These are phyloP conservation scores for Sinocyclocheilus grahami DNA, from an alignment of 2,113 vertebrate genomes.

Conservation along the genomic window DNA sequence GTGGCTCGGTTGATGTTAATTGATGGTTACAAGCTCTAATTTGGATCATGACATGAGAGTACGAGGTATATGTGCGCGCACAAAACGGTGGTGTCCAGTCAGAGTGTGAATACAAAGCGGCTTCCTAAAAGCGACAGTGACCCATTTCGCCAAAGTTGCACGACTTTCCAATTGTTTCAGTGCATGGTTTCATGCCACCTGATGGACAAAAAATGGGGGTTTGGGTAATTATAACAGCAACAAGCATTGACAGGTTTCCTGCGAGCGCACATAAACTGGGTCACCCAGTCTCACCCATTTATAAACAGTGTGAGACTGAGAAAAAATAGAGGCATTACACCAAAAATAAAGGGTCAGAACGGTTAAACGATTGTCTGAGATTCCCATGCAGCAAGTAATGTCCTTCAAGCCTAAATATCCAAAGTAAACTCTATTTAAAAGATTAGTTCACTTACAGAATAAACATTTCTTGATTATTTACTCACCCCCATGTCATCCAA, in stretches of 20 bases:
- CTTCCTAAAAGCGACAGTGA: slow-evolving; percentile 30
- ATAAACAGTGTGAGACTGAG: neutral
- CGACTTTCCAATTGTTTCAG: neutral
- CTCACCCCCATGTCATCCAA: no score
- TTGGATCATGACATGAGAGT: slow-evolving; percentile 56
- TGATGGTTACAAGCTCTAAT: slow-evolving; percentile 54
- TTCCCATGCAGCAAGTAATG: neutral
- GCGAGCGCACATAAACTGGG: slow-evolving; percentile 26
- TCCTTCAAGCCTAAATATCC: neutral
- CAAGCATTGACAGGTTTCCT: slow-evolving; percentile 26
- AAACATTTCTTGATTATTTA: no score
- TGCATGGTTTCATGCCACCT: neutral
- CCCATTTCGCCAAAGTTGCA: slow-evolving; percentile 19
- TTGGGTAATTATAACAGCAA: slow-evolving; percentile 10
- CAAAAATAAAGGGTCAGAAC: neutral
- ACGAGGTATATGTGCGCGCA: slow-evolving; percentile 31
- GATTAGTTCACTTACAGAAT: no score
- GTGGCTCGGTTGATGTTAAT: slow-evolving; percentile 53
- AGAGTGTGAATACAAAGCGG: neutral
- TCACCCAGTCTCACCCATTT: slow-evolving; percentile 10
- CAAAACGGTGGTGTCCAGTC: neutral
- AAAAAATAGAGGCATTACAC: neutral
- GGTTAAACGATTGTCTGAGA: neutral
- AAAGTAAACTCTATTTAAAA: neutral
- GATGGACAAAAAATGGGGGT: neutral